Evolutionary conservation across 2,888 invertebrate species (phyloP), one percentile per base, ranked within the genome.

Genomic region (Phlogophora meticulosa): DNA sequence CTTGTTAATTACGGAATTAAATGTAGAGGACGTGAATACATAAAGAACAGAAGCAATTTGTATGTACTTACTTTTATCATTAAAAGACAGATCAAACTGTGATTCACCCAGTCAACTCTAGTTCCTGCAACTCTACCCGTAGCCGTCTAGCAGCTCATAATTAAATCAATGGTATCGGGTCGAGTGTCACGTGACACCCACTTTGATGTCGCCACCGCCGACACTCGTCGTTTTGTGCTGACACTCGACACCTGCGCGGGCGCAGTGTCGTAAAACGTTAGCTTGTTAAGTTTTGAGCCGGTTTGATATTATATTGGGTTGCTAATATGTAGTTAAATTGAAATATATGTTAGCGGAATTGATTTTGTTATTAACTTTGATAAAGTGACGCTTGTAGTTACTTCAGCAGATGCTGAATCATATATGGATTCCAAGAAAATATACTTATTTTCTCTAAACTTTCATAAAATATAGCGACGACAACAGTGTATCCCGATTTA

Each of bases 281-380:
- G 80, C 88, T 88, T 86, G 87, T 88, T 89, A 87, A 84, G 15
- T 69, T 77, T 59, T 52, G 38, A 84, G 76, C 20, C 78, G 65
- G 76, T 82, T 82, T 68, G 46, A 56, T 59, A 55, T 76, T 60
- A 66, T 55, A 64, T 46, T 51, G 36, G 46, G 38, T 52, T 5
- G 28, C 45, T 71, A 71, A 72, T 57, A 28, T 71, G 36, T 65
- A 38, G 45, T 43, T 45, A 45, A 38, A 22, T 38, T 38, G 36
- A n/a, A 46, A 9, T 7, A 36, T 40, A 36, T 38, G 42, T n/a
- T n/a, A n/a, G n/a, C n/a, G n/a, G n/a, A 36, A 3, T 9, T 28
- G 10, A 40, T 52, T 51, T 10, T 7, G 17, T 51, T 4, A 13
- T 28, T 10, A 5, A 17, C 4, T 32, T 43, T 43, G 7, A n/a